Conservation (phyloP, 2,888 invertebrate species). For the Colletes collaris region DNA sequence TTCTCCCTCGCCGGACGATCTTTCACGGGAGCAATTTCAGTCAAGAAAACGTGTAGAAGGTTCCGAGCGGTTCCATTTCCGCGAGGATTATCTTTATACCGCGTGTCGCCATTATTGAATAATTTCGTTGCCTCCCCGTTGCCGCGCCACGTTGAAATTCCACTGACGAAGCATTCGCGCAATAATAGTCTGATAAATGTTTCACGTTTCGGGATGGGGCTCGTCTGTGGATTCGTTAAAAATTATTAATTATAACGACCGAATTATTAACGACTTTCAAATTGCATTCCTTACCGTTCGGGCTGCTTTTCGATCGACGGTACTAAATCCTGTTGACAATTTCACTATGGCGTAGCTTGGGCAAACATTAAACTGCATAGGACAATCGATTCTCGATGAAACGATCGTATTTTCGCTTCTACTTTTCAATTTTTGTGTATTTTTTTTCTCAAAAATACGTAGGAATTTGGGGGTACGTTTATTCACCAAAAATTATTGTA, state of each 20-base stretch:
- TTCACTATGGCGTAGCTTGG: too few species aligned
- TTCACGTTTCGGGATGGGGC: background rate
- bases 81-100: background rate
- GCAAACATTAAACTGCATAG: too few species aligned
- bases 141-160: background rate
- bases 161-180: constrained; percentile 1
- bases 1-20: constrained; percentile 13
- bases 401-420: too few species aligned
- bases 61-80: constrained; percentile 12
- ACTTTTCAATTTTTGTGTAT: too few species aligned
- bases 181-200: constrained; percentile 29
- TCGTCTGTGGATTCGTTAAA: constrained; percentile 2
- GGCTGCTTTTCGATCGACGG: too few species aligned
- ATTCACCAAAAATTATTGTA: too few species aligned
- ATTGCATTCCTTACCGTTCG: too few species aligned
- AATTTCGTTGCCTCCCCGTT: constrained; percentile 6
- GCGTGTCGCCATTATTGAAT: constrained; percentile 11
- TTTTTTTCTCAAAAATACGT: too few species aligned
- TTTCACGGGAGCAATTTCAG: constrained; percentile 36
- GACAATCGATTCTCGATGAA: too few species aligned
- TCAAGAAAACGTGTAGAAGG: background rate
- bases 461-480: too few species aligned
- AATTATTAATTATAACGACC: constrained; percentile 4
- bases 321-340: too few species aligned
- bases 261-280: constrained; percentile 2